Evolutionary conservation across 2,888 invertebrate species (phyloP), one percentile per base, ranked within the genome.

Genomic region (Lasioglossum figueresi): DNA sequence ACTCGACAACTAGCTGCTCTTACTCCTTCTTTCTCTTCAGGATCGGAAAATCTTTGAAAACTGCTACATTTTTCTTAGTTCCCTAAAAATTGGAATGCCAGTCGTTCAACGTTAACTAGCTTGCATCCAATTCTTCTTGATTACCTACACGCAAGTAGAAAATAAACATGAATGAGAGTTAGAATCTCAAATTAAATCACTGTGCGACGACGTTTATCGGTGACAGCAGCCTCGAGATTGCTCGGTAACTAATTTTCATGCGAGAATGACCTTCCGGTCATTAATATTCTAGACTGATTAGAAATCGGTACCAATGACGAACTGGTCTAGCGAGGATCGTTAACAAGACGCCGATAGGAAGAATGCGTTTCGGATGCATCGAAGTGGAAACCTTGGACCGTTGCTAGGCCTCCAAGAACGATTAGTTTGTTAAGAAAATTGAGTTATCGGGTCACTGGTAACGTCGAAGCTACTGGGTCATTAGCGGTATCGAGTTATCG

Each of bases 401-500:
- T 31, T 1, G 59, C 59, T 31, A 37, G 10, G 37, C n/a, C 37
- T 27, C 14, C 31, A 12, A 31, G 19, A 45, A 6, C 43, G n/a
- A 16, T 27, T 31, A 71, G 73, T 73, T 27, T 59, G 78, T 43
- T 75, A 48, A 14, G 84, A 83, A 71, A 78, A 84, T 83, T 23
- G 48, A 78, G 43, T 84, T 84, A 84, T 74, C 48, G 63, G 43
- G 37, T 52, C 59, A 72, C 75, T 75, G 79, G 74, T 63, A 71
- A 63, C 43, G 59, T 74, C 84, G 52, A 52, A 56, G 84, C 74
- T 77, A 83, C 52, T 56, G 52, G 52, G 19, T 78, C 74, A 43
- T 59, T 52, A 84, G 59, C 70, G 48, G 52, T 45, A 84, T 84
- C 63, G 79, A 84, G 75, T 84, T 84, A 84, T 79, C 84, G 79